Base-by-base conservation (phyloP, 2,113 vertebrate genomes). In the Lepus timidus region DNA sequence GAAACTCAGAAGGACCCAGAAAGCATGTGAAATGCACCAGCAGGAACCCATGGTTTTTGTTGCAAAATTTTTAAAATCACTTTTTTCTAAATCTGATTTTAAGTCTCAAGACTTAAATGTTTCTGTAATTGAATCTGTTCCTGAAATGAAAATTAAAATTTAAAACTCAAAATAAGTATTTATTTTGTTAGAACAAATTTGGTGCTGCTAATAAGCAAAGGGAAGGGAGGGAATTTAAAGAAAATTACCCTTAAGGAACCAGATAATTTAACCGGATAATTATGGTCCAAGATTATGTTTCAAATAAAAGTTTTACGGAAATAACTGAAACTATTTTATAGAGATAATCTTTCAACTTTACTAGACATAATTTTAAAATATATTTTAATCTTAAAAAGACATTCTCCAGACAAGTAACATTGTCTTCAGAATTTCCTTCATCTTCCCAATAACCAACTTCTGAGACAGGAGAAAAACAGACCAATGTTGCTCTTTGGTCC, bases 191-290 rank as follows among this genome's bases (percentile, higher is more conserved):
- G 97, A 97, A 94, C 33, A 97, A 85, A 85, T 82, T 95, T 93
- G 86, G 94, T 96, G 97, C 96, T 94, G 96, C 96, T 95, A 91
- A 76, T 95, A 97, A 98, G 97, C 97, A 98, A 98, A 97, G 96
- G 96, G 85, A 93, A 75, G 97, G 76, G 95, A 39, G 71, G 97
- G 95, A 81, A 95, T 88, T 95, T 86, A 97, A 98, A 96, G 98
- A 98, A 83, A 93, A 98, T 98, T 98, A 98, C 98, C 97, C 98
- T 98, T 98, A 98, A 97, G 98, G 97, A 98, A 98, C 98, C 98
- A 98, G 98, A 98, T 96, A 98, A 98, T 92, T 95, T 95, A 70
- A 67, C 51, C 44, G 92, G 93, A 92, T 25, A 20, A 94, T 96
- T 89, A 78, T 61, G 70, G 80, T 90, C 58, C 80, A 71, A 81